Evolutionary conservation across 2,797 vertebrate species (phyloP).

Genomic region (Cheirogaleus major): DNA sequence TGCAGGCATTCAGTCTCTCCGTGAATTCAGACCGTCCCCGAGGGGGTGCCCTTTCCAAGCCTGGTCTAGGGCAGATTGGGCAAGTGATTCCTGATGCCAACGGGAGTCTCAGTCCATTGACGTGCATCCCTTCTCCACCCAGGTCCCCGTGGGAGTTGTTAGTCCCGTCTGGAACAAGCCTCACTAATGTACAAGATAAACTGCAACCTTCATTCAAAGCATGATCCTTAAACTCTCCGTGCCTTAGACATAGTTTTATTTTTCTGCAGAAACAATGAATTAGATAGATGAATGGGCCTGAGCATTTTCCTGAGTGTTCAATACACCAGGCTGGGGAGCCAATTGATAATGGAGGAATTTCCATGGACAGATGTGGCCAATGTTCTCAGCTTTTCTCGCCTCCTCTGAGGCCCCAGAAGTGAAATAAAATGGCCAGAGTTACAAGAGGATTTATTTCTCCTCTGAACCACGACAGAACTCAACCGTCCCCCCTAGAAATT

Average conservation of each 20-base stretch:
- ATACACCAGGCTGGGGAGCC: neutral
- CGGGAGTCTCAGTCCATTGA: neutral
- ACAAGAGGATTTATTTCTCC: constrained; percentile 52
- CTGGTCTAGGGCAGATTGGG: neutral
- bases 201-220: neutral
- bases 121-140: neutral
- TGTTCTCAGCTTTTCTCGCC: neutral
- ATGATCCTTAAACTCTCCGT: neutral
- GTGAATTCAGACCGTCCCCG: neutral
- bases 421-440: constrained; percentile 35
- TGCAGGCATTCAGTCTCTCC: neutral
- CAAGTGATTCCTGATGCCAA: neutral
- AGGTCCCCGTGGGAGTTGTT: neutral
- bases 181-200: neutral
- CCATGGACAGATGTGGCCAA: neutral
- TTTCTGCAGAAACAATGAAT: neutral
- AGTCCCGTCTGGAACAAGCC: neutral
- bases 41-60: neutral
- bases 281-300: neutral
- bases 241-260: neutral
- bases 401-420: constrained; percentile 21
- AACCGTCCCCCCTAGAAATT: constrained; percentile 15
- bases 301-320: neutral
- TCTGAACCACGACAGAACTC: constrained; percentile 22
- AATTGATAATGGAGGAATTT: neutral